Conservation (phyloP, 1,140 invertebrate species). For the Brachionus koreanus region DNA sequence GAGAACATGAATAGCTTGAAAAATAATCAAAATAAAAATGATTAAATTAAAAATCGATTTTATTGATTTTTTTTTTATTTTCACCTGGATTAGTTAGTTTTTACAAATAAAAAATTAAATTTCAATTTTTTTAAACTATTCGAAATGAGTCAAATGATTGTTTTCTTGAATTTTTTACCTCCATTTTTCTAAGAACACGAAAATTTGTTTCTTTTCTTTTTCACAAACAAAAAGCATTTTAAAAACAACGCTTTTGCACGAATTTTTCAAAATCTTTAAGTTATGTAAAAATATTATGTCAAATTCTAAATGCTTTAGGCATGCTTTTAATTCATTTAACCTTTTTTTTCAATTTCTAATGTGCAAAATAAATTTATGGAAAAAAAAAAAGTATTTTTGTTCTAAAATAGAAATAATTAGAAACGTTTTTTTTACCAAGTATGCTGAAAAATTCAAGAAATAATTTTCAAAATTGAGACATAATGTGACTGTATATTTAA, state of each 20-base stretch:
- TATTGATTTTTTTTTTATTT: constrained; percentile 20
- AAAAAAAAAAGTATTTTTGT: neutral
- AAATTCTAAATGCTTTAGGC: neutral
- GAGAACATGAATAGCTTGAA: neutral
- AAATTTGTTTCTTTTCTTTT: neutral
- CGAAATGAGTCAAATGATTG: neutral
- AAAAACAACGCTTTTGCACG: neutral
- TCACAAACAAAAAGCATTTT: neutral
- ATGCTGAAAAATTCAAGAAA: no score
- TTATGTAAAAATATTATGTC: neutral
- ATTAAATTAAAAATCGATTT: constrained; percentile 9
- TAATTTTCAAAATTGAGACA: no score
- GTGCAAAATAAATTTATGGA: neutral
- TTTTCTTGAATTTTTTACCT: neutral
- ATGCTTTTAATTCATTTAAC: neutral
- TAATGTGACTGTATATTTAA: no score
- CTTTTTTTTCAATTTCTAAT: neutral
- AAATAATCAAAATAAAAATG: constrained; percentile 9
- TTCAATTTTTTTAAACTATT: constrained; percentile 3
- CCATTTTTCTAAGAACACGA: neutral
- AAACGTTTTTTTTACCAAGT: no score
- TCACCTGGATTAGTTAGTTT: neutral
- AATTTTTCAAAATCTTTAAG: neutral
- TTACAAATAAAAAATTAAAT: constrained; percentile 9
- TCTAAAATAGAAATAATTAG: neutral